These are phyloP conservation scores for Drosophila orosa DNA, from an alignment of 1,140 invertebrate genomes.

Conservation along the genomic window DNA sequence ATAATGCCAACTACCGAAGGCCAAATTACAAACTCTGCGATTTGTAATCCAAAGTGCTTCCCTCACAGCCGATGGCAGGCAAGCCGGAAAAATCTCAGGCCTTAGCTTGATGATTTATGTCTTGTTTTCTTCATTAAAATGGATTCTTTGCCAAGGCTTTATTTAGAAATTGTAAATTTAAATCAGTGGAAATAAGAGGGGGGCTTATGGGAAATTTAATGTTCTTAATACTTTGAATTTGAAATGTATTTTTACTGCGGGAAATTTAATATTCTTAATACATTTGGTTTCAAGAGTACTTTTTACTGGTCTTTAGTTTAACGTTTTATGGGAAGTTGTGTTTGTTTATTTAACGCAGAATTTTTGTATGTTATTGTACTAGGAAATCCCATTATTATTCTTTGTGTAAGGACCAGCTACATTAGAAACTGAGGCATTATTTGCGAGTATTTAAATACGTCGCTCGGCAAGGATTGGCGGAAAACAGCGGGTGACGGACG, in stretches of 20 bases:
- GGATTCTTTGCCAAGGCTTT: conserved; percentile 2
- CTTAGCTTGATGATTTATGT: conserved; percentile 6
- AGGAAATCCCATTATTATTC: background rate
- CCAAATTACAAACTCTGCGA: conserved; percentile 26
- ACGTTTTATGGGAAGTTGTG: too few species aligned
- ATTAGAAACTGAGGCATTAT: conserved; percentile 15
- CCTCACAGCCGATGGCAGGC: background rate
- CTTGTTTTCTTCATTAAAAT: conserved; percentile 10
- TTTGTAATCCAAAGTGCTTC: conserved; percentile 15
- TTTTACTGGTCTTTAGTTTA: background rate
- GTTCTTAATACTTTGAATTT: background rate
- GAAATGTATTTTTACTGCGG: background rate
- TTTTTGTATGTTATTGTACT: background rate
- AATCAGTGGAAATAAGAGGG: background rate
- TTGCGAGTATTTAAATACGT: conserved; percentile 49
- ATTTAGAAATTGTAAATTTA: conserved; percentile 44
- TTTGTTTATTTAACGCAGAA: background rate
- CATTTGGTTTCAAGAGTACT: background rate
- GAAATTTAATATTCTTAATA: too few species aligned
- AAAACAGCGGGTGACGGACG: conserved; percentile 26
- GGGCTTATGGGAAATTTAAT: background rate
- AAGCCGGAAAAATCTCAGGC: background rate
- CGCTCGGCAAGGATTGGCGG: conserved; percentile 22
- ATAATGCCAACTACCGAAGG: conserved; percentile 30
- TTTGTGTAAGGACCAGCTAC: background rate